Conservation (phyloP, 2,797 vertebrate genomes). For the Pangasius macronema region DNA sequence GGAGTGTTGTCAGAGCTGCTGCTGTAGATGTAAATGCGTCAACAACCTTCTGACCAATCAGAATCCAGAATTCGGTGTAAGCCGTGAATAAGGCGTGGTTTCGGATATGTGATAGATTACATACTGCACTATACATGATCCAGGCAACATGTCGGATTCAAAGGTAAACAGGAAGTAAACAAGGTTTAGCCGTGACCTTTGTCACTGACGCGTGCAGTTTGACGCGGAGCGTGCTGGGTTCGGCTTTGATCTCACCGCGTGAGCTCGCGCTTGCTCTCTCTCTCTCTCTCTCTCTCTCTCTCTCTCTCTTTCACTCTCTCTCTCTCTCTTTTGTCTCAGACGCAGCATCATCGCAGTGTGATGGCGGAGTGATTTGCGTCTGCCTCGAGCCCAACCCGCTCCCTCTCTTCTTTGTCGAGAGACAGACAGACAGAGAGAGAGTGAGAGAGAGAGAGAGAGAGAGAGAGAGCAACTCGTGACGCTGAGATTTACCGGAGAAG, state of each 20-base stretch:
- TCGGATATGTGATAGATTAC: background rate
- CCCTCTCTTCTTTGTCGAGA: slow-evolving; percentile 19
- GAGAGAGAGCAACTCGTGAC: background rate
- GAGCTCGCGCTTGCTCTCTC: background rate
- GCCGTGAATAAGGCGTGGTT: background rate
- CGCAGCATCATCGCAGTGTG: slow-evolving; percentile 16
- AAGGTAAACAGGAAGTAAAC: background rate
- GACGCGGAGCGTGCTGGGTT: slow-evolving; percentile 28
- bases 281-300: background rate
- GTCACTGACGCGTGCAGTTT: slow-evolving; percentile 26
- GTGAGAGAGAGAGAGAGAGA: background rate
- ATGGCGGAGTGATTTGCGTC: slow-evolving; percentile 51
- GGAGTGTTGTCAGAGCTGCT: background rate
- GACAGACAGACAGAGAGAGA: background rate
- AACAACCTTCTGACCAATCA: slow-evolving; percentile 4
- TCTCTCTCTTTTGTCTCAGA: background rate
- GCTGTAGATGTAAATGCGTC: background rate
- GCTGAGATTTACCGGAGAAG: slow-evolving; percentile 38
- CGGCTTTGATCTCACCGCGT: slow-evolving; percentile 28
- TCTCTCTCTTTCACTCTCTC: background rate
- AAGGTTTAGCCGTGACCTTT: background rate
- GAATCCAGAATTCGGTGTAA: background rate
- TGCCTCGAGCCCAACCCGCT: slow-evolving; percentile 18
- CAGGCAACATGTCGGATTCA: background rate
- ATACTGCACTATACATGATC: background rate